phyloP scores from a whole-genome alignment of 2,888 invertebrate species.

The Lasioglossum leucozonium region DNA sequence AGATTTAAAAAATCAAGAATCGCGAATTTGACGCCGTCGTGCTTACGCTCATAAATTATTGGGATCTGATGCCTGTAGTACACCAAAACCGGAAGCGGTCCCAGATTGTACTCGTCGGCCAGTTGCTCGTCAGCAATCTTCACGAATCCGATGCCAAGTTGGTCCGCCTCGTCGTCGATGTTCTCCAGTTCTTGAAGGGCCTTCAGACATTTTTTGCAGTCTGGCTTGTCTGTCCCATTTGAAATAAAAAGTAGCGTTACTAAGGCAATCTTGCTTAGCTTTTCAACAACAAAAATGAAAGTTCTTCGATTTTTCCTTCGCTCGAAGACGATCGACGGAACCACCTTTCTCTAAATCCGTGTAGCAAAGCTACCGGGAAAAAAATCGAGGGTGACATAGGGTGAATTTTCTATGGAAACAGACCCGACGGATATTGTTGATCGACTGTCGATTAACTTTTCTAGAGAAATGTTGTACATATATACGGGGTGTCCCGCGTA shows the following conservation, averaged over 20 bases:
- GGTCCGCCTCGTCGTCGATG: slow-evolving; percentile 97
- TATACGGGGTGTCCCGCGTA: no score
- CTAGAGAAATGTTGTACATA: not conserved
- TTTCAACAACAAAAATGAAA: not conserved
- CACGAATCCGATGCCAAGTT: slow-evolving; percentile 96
- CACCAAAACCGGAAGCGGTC: slow-evolving; percentile 93
- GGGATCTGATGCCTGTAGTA: slow-evolving; percentile 98
- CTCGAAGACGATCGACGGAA: not conserved
- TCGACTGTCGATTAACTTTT: not conserved
- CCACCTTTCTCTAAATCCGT: not conserved
- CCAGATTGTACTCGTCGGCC: slow-evolving; percentile 96
- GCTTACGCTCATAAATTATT: slow-evolving; percentile 95
- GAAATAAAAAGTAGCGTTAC: slow-evolving; percentile 72
- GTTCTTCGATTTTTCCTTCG: not conserved
- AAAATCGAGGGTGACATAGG: not conserved
- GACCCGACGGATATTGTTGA: not conserved
- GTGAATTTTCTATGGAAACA: not conserved
- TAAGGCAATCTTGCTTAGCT: not conserved
- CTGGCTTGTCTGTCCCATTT: slow-evolving; percentile 92
- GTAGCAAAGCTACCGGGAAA: not conserved
- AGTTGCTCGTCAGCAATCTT: slow-evolving; percentile 96
- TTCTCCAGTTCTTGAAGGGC: slow-evolving; percentile 96
- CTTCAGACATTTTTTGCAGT: slow-evolving; percentile 96
- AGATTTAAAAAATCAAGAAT: no score
- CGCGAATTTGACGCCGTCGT: no score